A percentile compares a stretch with the other conserved stretches of the same genome.
Conservation (phyloP, 2,797 vertebrate species). For the Anas capensis region DNA sequence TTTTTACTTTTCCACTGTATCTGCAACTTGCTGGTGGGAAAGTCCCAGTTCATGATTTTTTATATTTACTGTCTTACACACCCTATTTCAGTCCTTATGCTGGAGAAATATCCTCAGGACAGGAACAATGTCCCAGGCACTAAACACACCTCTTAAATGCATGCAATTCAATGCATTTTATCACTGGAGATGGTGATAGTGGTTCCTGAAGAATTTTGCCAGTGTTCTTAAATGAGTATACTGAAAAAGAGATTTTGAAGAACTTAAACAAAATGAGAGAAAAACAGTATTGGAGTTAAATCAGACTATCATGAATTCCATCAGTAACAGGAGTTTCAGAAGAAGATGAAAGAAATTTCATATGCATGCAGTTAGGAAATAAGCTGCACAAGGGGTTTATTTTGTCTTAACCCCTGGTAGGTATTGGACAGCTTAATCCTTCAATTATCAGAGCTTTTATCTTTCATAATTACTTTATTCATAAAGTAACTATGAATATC, state of each 20-base stretch:
- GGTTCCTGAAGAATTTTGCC: background rate
- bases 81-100: background rate
- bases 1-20: background rate
- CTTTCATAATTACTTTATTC: background rate
- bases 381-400: background rate
- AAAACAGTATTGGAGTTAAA: background rate
- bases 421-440: background rate
- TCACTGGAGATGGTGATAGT: background rate
- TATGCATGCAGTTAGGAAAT: background rate
- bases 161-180: background rate
- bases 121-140: background rate
- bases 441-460: background rate
- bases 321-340: background rate
- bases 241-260: background rate
- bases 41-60: background rate
- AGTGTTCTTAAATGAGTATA: background rate
- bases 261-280: background rate
- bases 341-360: background rate
- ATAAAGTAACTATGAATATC: background rate
- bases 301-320: background rate
- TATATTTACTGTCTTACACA: background rate
- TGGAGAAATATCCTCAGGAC: background rate
- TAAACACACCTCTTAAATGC: background rate
- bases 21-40: background rate
- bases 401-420: background rate